Conservation (phyloP, 1,140 invertebrate species). For the Oppia nitens region DNA sequence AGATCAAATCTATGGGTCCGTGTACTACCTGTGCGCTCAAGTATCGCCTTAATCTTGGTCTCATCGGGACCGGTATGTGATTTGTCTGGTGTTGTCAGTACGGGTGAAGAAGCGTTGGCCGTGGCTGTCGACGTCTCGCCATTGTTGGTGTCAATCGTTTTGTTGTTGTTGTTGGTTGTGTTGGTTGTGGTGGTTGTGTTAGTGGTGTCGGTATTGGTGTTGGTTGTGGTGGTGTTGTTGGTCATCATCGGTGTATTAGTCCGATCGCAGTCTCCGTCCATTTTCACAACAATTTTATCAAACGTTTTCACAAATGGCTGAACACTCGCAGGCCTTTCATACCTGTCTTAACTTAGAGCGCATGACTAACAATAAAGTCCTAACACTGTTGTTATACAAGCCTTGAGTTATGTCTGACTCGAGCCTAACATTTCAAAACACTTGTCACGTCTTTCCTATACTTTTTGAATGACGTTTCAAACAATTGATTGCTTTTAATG, state of each 20-base stretch:
- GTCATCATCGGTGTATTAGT: not conserved
- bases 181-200: not conserved
- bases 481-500: no score
- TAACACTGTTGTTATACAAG: no score
- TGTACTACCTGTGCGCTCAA: slow-evolving; percentile 51
- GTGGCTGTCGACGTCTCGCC: not conserved
- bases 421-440: no score
- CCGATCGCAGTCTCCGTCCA: not conserved
- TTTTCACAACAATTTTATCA: not conserved
- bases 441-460: no score
- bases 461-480: no score
- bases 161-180: not conserved
- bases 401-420: no score
- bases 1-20: not conserved
- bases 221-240: not conserved
- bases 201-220: not conserved
- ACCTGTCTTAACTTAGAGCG: not conserved
- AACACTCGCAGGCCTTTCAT: not conserved
- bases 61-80: slow-evolving; percentile 9
- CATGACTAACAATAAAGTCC: no score
- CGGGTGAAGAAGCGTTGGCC: not conserved
- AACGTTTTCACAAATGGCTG: not conserved
- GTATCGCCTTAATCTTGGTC: slow-evolving; percentile 40
- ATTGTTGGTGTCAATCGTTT: not conserved
- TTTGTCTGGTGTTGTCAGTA: not conserved